These are phyloP conservation scores for Diuraphis noxia DNA, from an alignment of 1,140 invertebrate genomes.

Conservation along the genomic window DNA sequence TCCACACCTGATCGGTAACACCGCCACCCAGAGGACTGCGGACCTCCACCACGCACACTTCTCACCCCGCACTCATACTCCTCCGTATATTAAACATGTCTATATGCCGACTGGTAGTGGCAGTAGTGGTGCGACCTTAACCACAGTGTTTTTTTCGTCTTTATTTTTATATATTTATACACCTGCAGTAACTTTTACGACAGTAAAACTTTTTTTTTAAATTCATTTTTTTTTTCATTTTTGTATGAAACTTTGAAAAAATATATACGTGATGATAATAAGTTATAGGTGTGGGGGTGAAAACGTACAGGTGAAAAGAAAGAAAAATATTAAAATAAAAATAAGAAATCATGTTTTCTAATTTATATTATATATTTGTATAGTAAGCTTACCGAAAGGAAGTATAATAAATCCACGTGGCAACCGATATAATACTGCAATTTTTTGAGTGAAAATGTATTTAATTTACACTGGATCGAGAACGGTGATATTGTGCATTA, in stretches of 20 bases:
- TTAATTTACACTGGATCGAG: not conserved
- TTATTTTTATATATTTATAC: constrained; percentile 29
- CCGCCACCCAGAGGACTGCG: not conserved
- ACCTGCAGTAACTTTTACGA: constrained; percentile 42
- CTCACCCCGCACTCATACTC: no score
- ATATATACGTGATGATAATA: constrained; percentile 46
- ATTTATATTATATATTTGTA: not conserved
- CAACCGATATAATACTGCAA: not conserved
- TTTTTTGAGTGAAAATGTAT: not conserved
- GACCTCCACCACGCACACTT: not conserved
- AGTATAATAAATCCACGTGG: no score
- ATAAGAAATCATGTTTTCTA: not conserved
- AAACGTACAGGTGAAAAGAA: not conserved
- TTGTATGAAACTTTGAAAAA: constrained; percentile 8
- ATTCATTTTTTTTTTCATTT: not conserved
- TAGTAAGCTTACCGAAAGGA: not conserved
- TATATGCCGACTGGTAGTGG: not conserved
- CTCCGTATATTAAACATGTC: not conserved
- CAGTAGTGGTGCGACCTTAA: not conserved
- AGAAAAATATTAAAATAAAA: not conserved
- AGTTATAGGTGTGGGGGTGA: not conserved
- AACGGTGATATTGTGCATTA: not conserved
- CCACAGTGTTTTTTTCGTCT: not conserved
- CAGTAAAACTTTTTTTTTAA: constrained; percentile 41
- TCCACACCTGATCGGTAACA: not conserved